A percentile compares a stretch with the other conserved stretches of the same genome.
These are phyloP conservation scores for Drosophila gaucha DNA, from an alignment of 2,888 invertebrate species.

Conservation along the genomic window DNA sequence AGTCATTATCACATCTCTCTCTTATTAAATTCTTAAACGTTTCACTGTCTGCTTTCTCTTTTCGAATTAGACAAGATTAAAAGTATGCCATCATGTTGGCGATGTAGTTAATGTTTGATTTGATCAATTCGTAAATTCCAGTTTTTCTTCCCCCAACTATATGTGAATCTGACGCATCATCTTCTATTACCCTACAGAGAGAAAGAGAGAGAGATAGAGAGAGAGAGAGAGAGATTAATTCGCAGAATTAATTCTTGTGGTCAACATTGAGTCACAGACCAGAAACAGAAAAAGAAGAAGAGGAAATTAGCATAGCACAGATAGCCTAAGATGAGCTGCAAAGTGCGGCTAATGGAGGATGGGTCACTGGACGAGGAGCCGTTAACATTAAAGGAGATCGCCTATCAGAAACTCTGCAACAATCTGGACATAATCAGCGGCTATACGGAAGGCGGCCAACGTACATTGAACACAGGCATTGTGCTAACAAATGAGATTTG, in stretches of 20 bases:
- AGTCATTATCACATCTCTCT: not conserved
- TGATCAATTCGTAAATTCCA: conserved; percentile 29
- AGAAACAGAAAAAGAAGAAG: not conserved
- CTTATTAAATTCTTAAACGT: not conserved
- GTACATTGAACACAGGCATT: conserved; percentile 86
- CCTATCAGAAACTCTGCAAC: conserved; percentile 83
- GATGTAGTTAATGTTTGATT: conserved; percentile 30
- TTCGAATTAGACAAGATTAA: not conserved
- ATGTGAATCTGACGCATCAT: conserved; percentile 1
- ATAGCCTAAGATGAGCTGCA: conserved; percentile 82
- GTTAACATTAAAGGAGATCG: conserved; percentile 83
- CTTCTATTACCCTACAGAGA: not conserved
- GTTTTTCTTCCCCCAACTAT: conserved; percentile 14
- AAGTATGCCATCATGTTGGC: conserved; percentile 7
- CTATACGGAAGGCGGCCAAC: conserved; percentile 69
- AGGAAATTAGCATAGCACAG: not conserved
- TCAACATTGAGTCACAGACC: not conserved
- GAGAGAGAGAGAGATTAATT: not conserved
- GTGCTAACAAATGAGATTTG: conserved; percentile 90
- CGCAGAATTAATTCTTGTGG: not conserved
- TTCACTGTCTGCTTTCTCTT: not conserved
- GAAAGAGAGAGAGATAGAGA: not conserved
- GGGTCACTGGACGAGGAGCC: conserved; percentile 84
- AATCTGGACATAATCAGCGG: conserved; percentile 83
- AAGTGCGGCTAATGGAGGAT: conserved; percentile 84